Base-by-base conservation (phyloP, 2,888 invertebrate genomes). In the Andrena hattorfiana region DNA sequence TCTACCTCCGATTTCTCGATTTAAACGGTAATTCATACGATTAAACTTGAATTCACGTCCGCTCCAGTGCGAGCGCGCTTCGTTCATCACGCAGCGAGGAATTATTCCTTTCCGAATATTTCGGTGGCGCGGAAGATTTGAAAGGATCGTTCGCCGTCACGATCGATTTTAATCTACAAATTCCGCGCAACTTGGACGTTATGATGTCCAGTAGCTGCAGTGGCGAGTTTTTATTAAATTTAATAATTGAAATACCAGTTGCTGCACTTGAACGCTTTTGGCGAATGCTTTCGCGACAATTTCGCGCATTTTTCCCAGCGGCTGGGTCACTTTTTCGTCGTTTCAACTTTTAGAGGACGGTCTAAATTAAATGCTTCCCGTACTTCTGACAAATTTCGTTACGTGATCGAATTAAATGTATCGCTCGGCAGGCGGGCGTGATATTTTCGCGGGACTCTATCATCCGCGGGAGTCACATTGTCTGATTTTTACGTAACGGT, bases 21-120 rank as follows among this genome's bases (percentile, higher is more conserved):
- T 69, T 60, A 59, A 49, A 79, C 67, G 35, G 64, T 64, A 30
- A 70, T 79, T 78, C 79, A 10, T 60, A 35, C 79, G 79, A 80
- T 80, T 78, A 78, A 78, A 80, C 79, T 20, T 10, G 70, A 80
- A 80, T 80, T 13, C 26, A 26, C 23, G 20, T 10, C 59, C 28
- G 62, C 59, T 48, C 48, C 60, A 35, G 23, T 23, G 64, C 49
- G 16, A 64, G 64, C 62, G 32, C n/a, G 42, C 30, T 49, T 49
- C 10, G 49, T 51, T 75, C 42, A 67, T 67, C 60, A 8, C 23
- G n/a, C 3, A 1, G 28, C 28, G 3, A 23, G 7, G 16, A 56
- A 10, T 56, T 13, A 51, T 48, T 13, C 32, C 13, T 10, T 32
- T 5, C 8, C 1, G 10, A 56, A 42, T 51, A 42, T 30, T 54